These are phyloP conservation scores for Meliscaeva auricollis DNA, from an alignment of 2,888 invertebrate species.

Conservation along the genomic window DNA sequence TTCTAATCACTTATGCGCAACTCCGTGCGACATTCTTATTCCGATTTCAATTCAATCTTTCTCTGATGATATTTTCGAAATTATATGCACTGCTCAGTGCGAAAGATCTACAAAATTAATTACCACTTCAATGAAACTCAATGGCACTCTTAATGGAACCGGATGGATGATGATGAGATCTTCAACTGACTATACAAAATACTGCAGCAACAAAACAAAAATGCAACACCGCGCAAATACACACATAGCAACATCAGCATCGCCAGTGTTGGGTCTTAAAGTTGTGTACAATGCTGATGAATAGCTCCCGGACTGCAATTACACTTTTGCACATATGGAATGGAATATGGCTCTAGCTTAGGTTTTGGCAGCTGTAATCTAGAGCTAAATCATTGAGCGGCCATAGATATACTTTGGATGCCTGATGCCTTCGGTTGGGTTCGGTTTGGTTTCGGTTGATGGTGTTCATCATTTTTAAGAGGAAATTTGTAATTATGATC, in stretches of 20 bases:
- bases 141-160: conserved; percentile 74
- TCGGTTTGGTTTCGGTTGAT: conserved; percentile 20
- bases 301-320: conserved; percentile 76
- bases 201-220: conserved; percentile 25
- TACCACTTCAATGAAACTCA: conserved; percentile 75
- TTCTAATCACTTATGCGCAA: neutral
- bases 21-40: neutral
- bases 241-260: conserved; percentile 50
- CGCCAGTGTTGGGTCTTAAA: conserved; percentile 65
- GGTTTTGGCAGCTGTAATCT: conserved; percentile 75
- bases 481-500: conserved; percentile 76
- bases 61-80: conserved; percentile 44
- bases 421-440: conserved; percentile 2
- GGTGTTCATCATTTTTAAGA: conserved; percentile 66
- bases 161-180: conserved; percentile 75
- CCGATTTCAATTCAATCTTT: conserved; percentile 6
- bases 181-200: conserved; percentile 42
- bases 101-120: conserved; percentile 76
- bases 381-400: conserved; percentile 71
- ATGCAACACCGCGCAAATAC: conserved; percentile 30
- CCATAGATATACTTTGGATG: conserved; percentile 27
- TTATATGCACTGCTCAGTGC: conserved; percentile 52
- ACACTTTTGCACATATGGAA: conserved; percentile 67
- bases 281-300: conserved; percentile 75
- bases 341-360: conserved; percentile 23